Percentiles rank a stretch among this genome's conserved stretches.
These are phyloP conservation scores for Microdon myrmicae DNA, from an alignment of 2,888 invertebrate species.

Conservation along the genomic window DNA sequence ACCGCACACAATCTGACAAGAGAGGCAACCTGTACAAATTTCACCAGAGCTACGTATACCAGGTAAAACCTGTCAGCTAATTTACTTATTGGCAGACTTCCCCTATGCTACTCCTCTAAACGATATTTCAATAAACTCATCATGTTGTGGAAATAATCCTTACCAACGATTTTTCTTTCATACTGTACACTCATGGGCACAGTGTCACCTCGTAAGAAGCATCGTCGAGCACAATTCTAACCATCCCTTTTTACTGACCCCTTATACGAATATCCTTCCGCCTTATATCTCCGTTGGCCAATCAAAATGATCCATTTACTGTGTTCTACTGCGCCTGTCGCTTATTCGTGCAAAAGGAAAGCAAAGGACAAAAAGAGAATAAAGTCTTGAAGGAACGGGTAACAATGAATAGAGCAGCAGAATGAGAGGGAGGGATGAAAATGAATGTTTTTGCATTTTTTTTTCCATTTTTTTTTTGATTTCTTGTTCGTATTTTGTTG, in stretches of 20 bases:
- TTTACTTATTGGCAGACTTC: too few relatives aligned
- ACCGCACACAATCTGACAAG: too few relatives aligned
- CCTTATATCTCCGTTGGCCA: conserved; percentile 24
- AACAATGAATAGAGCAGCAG: conserved; percentile 28
- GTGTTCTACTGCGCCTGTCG: conserved; percentile 25
- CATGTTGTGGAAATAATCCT: too few relatives aligned
- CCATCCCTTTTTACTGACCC: conserved; percentile 13
- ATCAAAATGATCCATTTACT: conserved; percentile 21
- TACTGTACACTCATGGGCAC: conserved; percentile 22
- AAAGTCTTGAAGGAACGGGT: conserved; percentile 24
- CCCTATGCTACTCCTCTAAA: too few relatives aligned
- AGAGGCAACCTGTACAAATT: too few relatives aligned
- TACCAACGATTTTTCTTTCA: conserved; percentile 1
- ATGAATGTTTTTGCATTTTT: too few relatives aligned
- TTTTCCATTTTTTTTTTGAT: too few relatives aligned
- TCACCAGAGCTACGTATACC: too few relatives aligned
- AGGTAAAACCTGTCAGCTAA: too few relatives aligned
- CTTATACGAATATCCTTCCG: conserved; percentile 28
- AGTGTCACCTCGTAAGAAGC: background rate
- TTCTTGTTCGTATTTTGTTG: conserved; percentile 43
- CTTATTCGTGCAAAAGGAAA: conserved; percentile 2
- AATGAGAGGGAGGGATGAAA: conserved; percentile 47
- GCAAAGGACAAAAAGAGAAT: conserved; percentile 15
- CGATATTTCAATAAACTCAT: too few relatives aligned
- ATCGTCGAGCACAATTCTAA: background rate